Evolutionary conservation across 2,888 invertebrate species (phyloP), one percentile per base, ranked within the genome.

Genomic region (Lithophane semibrunnea): DNA sequence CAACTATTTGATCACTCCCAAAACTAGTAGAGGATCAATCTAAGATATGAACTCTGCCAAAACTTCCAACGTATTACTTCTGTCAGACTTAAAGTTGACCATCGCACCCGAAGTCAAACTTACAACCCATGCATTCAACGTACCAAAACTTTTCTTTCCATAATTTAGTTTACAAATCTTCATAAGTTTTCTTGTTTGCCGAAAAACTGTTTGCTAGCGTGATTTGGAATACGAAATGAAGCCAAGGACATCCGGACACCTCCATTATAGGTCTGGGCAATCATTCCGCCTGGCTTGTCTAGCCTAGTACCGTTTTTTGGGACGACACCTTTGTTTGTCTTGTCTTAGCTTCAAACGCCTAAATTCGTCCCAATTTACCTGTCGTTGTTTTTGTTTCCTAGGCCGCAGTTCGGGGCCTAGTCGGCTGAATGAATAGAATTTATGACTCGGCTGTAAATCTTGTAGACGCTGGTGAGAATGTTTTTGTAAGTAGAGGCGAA

Each of bases 181-280:
- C 78, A 47, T 56, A 60, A 75, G 60, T 67, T 86, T 67, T 61
- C 82, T 72, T 71, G 68, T 83, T 83, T 75, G 72, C 24, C 69
- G 21, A 44, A 75, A 69, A 86, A 82, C 47, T 77, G 73, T 70
- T 75, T 44, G 69, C 69, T 67, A 7, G 44, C 61, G 37, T 61
- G 74, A 73, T 78, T 73, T 82, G 42, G 86, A 83, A 84, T 86
- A 75, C 66, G 60, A 61, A 86, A 70, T 75, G 74, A 75, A 73
- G 49, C 29, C 44, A 3, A n/a, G 49, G 71, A 65, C 44, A 70
- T 58, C 71, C 49, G 69, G 65, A 64, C 42, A 78, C 37, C 75
- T 73, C 49, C n/a, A 66, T 67, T 63, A 16, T 73, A 56, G 60
- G 12, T 37, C 54, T 64, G 12, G 29, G 56, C 49, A 42, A 73